phyloP scores from a whole-genome alignment of 2,888 invertebrate species.

The Acleris sparsana region DNA sequence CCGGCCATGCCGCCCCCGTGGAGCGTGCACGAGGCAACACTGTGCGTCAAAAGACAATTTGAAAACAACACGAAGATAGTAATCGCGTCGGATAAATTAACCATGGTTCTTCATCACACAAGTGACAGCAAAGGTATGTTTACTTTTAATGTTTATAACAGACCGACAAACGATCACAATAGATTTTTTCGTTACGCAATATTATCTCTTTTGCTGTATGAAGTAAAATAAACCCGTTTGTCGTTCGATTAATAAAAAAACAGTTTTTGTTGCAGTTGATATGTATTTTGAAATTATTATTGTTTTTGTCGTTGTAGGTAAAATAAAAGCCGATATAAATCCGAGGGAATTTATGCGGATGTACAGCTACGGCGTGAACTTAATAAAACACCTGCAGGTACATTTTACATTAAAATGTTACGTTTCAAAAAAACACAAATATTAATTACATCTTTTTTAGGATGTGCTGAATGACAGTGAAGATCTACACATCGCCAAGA shows the following conservation, averaged over 20 bases:
- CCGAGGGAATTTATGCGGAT: slow-evolving; percentile 78
- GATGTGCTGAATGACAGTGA: slow-evolving; percentile 49
- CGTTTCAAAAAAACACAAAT: slow-evolving; percentile 4
- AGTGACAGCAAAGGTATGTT: slow-evolving; percentile 58
- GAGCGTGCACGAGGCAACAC: slow-evolving; percentile 65
- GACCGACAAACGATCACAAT: too few species aligned
- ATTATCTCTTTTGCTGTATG: not conserved
- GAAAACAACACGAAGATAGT: slow-evolving; percentile 46
- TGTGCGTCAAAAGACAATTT: slow-evolving; percentile 61
- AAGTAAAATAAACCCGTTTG: too few species aligned
- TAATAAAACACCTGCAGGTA: slow-evolving; percentile 75
- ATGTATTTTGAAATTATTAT: slow-evolving; percentile 41
- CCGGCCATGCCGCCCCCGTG: slow-evolving; percentile 59
- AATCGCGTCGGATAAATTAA: slow-evolving; percentile 55
- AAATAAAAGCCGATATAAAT: slow-evolving; percentile 70
- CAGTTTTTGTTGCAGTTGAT: slow-evolving; percentile 7
- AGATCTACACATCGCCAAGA: slow-evolving; percentile 59
- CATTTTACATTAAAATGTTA: not conserved
- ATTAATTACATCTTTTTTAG: slow-evolving; percentile 44
- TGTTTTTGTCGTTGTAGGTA: slow-evolving; percentile 69
- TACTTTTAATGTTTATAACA: slow-evolving; percentile 15
- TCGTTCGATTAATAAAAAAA: not conserved
- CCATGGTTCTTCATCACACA: slow-evolving; percentile 51
- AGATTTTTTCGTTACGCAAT: not conserved
- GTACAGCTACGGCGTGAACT: slow-evolving; percentile 78